A percentile compares a stretch with the other conserved stretches of the same genome.
These are phyloP conservation scores for Cephus rjabovi DNA, from an alignment of 2,888 invertebrate genomes.

Conservation along the genomic window DNA sequence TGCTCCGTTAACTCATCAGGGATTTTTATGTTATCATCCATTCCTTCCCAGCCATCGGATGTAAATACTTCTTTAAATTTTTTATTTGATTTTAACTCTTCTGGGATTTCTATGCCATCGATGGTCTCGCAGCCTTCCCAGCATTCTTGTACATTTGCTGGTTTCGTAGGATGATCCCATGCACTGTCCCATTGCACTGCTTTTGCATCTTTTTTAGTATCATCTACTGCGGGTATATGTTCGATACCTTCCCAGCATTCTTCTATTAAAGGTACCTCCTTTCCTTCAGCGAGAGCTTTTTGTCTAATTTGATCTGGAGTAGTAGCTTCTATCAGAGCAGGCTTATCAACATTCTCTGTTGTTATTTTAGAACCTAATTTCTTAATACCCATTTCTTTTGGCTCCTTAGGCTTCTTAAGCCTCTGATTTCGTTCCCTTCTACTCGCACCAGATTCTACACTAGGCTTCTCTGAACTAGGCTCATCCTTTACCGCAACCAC, in stretches of 20 bases:
- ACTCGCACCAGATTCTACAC: background rate
- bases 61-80: conserved; percentile 58
- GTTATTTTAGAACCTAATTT: conserved; percentile 38
- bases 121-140: conserved; percentile 19
- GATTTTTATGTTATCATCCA: conserved; percentile 52
- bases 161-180: conserved; percentile 14
- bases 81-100: conserved; percentile 57
- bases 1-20: conserved; percentile 59
- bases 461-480: background rate
- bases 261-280: conserved; percentile 25
- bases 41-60: conserved; percentile 65
- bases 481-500: background rate
- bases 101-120: conserved; percentile 47
- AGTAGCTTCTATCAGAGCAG: conserved; percentile 17
- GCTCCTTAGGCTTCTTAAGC: conserved; percentile 26
- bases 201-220: background rate
- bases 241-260: conserved; percentile 29
- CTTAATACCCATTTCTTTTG: conserved; percentile 29
- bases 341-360: conserved; percentile 18
- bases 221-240: background rate
- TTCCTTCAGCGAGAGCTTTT: conserved; percentile 8
- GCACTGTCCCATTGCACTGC: conserved; percentile 8
- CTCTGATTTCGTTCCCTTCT: conserved; percentile 1
- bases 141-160: conserved; percentile 12
- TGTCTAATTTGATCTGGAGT: conserved; percentile 16